A percentile compares a stretch with the other conserved stretches of the same genome.
Evolutionary conservation across 1,140 invertebrate genomes (phyloP).

Genomic region (Zaprionus lachaisei): DNA sequence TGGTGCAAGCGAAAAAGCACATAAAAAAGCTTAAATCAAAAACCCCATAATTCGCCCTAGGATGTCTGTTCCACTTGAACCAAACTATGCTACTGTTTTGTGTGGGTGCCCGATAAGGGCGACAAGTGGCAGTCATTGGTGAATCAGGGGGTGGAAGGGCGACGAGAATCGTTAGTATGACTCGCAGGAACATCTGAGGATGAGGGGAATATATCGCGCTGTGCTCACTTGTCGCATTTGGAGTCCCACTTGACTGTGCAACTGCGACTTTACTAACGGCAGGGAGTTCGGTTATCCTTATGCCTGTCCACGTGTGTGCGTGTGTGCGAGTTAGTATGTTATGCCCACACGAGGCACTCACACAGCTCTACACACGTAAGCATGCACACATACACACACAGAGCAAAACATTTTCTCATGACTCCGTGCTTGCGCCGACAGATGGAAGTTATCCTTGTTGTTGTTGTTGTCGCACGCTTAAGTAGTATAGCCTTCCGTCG

Average conservation of each 20-base stretch:
- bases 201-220: conserved; percentile 34
- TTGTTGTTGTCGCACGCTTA: conserved; percentile 62
- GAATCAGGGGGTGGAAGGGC: background rate
- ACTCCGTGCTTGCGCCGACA: conserved; percentile 56
- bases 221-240: conserved; percentile 53
- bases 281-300: conserved; percentile 41
- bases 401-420: conserved; percentile 61
- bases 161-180: background rate
- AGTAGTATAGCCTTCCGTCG: conserved; percentile 48
- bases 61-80: conserved; percentile 56
- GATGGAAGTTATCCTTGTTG: conserved; percentile 62
- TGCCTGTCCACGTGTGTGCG: conserved; percentile 11
- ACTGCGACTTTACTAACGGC: conserved; percentile 53
- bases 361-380: conserved; percentile 7
- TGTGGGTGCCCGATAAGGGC: conserved; percentile 34
- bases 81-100: conserved; percentile 53
- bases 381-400: conserved; percentile 22
- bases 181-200: background rate
- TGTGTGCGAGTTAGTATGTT: conserved; percentile 14
- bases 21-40: conserved; percentile 52
- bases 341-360: conserved; percentile 24
- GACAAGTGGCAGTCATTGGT: conserved; percentile 26
- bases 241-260: conserved; percentile 54
- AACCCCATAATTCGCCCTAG: conserved; percentile 64
- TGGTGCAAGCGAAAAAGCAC: conserved; percentile 12